phyloP scores from a whole-genome alignment of 1,140 invertebrate genomes.

The Danaus plexippus region DNA sequence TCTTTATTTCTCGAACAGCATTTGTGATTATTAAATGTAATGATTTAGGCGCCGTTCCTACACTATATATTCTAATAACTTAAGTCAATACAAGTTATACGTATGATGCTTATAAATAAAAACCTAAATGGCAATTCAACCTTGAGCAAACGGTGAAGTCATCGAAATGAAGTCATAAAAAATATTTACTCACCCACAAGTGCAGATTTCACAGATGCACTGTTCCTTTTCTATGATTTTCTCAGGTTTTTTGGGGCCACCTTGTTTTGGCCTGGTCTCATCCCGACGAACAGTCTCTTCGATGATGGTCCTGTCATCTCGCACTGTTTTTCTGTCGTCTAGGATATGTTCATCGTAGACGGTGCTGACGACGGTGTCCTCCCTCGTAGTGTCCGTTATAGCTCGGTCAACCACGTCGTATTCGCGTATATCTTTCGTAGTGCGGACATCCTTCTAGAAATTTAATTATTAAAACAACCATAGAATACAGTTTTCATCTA shows the following conservation, averaged over 20 bases:
- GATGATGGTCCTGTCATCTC: conserved; percentile 55
- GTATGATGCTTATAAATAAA: too few relatives aligned
- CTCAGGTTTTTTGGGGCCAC: conserved; percentile 67
- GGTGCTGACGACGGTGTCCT: conserved; percentile 53
- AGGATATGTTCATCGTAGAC: conserved; percentile 65
- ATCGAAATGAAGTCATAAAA: background rate
- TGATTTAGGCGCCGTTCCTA: too few relatives aligned
- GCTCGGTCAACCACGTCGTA: conserved; percentile 68
- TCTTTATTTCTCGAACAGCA: too few relatives aligned
- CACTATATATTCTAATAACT: too few relatives aligned
- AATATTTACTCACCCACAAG: conserved; percentile 84
- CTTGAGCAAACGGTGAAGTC: background rate
- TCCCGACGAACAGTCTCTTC: conserved; percentile 48
- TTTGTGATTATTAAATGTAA: too few relatives aligned
- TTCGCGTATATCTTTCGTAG: conserved; percentile 61
- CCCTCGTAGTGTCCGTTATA: conserved; percentile 55
- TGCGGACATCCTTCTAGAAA: conserved; percentile 67
- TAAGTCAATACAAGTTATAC: too few relatives aligned
- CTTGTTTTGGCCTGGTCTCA: conserved; percentile 46
- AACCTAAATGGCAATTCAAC: too few relatives aligned
- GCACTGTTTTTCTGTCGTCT: conserved; percentile 61
- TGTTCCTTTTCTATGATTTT: conserved; percentile 77
- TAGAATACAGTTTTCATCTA: conserved; percentile 4
- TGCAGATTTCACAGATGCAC: conserved; percentile 92
- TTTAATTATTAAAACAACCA: conserved; percentile 14